Percentiles rank a stretch among this genome's conserved stretches.
Conservation (phyloP, 37 sponge, comb jelly and placozoan species). For the Hexactinellida sp. region DNA sequence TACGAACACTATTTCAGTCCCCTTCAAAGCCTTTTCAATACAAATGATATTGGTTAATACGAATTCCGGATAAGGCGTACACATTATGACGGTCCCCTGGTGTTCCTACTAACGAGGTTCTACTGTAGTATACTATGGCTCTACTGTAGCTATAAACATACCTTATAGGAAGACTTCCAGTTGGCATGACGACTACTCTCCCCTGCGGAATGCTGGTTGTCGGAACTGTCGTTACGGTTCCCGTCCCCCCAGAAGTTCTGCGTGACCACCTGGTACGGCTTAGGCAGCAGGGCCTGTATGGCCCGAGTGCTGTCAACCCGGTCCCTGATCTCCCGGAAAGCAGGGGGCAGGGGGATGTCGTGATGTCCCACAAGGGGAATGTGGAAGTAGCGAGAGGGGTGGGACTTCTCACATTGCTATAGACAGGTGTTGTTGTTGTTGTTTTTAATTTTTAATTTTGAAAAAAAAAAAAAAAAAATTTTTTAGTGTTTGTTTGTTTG, state of each 20-base stretch:
- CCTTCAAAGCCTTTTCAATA: too few relatives aligned
- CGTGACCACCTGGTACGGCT: neutral
- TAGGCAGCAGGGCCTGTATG: neutral
- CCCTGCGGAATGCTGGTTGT: neutral
- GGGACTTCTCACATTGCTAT: neutral
- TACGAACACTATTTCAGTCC: too few relatives aligned
- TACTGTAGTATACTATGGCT: neutral
- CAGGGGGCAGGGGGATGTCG: neutral
- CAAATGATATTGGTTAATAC: too few relatives aligned
- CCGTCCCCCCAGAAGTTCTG: conserved; percentile 10
- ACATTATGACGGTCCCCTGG: too few relatives aligned
- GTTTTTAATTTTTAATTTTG: too few relatives aligned
- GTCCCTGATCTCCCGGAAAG: neutral
- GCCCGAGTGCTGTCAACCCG: neutral
- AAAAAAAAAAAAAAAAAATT: too few relatives aligned
- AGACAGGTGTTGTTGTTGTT: too few relatives aligned
- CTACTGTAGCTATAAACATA: neutral
- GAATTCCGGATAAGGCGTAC: too few relatives aligned
- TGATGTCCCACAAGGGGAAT: neutral
- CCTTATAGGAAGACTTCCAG: neutral
- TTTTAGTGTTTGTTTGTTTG: too few relatives aligned
- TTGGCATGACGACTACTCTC: neutral
- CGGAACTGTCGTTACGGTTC: neutral
- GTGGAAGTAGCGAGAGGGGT: neutral
- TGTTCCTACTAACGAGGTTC: too few relatives aligned